A percentile compares a stretch with the other conserved stretches of the same genome.
Evolutionary conservation across 2,888 invertebrate genomes (phyloP).

Genomic region (Ichneumoninae sp.): DNA sequence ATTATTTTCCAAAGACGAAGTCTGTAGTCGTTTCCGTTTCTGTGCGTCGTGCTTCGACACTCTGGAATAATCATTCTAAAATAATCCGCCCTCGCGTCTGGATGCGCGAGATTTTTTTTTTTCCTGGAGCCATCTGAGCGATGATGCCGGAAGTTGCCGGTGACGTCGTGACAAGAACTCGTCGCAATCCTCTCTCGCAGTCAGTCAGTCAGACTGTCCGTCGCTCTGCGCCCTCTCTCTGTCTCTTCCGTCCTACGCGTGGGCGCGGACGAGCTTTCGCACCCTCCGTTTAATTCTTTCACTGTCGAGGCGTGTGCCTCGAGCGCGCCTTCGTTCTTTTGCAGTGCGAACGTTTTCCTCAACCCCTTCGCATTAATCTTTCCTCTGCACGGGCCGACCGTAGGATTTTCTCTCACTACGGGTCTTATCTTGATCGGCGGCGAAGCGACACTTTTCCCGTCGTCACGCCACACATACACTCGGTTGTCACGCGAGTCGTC

Average conservation of each 20-base stretch:
- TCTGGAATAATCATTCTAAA: conserved; percentile 53
- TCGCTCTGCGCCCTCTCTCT: background rate
- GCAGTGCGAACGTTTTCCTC: conserved; percentile 41
- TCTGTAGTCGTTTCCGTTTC: conserved; percentile 10
- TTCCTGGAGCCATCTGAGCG: conserved; percentile 36
- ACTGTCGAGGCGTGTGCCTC: conserved; percentile 33
- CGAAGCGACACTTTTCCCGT: conserved; percentile 23
- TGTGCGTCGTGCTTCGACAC: background rate
- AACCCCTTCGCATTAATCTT: conserved; percentile 56
- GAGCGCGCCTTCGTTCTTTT: conserved; percentile 49
- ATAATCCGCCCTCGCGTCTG: conserved; percentile 41
- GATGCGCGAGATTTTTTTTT: conserved; percentile 3
- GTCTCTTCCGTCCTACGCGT: conserved; percentile 52
- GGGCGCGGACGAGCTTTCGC: conserved; percentile 40
- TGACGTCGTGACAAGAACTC: conserved; percentile 24
- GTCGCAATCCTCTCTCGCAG: conserved; percentile 42
- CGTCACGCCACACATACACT: conserved; percentile 17
- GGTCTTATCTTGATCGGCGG: conserved; percentile 37
- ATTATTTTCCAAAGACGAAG: background rate
- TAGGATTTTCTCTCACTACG: background rate
- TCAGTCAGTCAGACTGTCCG: conserved; percentile 3
- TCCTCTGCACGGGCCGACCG: conserved; percentile 12
- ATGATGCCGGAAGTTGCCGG: conserved; percentile 41
- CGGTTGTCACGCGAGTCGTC: conserved; percentile 15
- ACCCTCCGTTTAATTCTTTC: conserved; percentile 54